These are phyloP conservation scores for Malurus elegans DNA, from an alignment of 2,113 vertebrate genomes.

Conservation along the genomic window DNA sequence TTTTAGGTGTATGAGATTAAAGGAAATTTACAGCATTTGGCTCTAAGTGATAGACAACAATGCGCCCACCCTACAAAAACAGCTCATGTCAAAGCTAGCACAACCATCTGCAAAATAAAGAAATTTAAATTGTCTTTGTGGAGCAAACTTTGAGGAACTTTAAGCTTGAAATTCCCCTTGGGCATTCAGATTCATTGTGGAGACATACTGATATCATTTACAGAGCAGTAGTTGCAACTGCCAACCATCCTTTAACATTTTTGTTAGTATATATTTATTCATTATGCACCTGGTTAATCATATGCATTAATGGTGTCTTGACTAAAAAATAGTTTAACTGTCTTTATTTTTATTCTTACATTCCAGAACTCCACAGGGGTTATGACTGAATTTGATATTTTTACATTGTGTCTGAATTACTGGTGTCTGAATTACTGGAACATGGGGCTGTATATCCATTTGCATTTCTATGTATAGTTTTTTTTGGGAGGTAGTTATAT, in stretches of 20 bases:
- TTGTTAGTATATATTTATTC: not conserved
- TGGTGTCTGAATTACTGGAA: not conserved
- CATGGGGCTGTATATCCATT: not conserved
- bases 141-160: not conserved
- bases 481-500: not conserved
- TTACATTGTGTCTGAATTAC: not conserved
- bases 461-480: not conserved
- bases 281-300: not conserved
- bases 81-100: not conserved
- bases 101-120: not conserved
- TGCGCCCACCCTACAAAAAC: not conserved
- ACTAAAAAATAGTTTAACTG: not conserved
- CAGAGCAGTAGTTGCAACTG: not conserved
- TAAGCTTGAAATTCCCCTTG: not conserved
- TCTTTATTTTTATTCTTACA: not conserved
- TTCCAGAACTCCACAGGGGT: not conserved
- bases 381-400: not conserved
- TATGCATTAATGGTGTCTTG: not conserved
- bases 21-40: not conserved
- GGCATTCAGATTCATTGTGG: not conserved
- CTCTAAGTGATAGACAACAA: not conserved
- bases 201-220: not conserved
- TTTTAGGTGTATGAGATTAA: not conserved
- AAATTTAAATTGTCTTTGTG: not conserved
- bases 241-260: not conserved